Percentiles rank a stretch among this genome's conserved stretches.
These are phyloP conservation scores for Margaritifera margaritifera DNA, from an alignment of 2,888 invertebrate species.

Conservation along the genomic window DNA sequence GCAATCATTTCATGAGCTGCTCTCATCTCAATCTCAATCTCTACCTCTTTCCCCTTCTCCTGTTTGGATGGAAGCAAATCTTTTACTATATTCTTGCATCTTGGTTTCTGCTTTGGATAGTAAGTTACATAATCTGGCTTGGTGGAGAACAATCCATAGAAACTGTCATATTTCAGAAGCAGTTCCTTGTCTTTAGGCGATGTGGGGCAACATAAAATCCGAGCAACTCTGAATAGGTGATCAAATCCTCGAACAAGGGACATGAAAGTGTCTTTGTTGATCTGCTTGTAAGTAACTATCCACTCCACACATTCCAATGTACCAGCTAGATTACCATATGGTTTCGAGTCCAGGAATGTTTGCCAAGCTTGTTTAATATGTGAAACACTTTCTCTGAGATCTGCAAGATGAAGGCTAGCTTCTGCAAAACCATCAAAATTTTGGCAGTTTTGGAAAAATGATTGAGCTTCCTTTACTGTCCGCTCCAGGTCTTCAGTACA, in stretches of 20 bases:
- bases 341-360: constrained; percentile 34
- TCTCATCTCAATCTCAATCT: constrained; percentile 3
- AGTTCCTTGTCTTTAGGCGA: constrained; percentile 26
- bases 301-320: constrained; percentile 46
- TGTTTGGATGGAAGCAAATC: constrained; percentile 4
- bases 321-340: constrained; percentile 41
- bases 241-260: constrained; percentile 36
- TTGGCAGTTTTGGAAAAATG: constrained; percentile 29
- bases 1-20: constrained; percentile 21
- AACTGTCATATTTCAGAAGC: constrained; percentile 29
- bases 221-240: constrained; percentile 32
- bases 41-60: constrained; percentile 7
- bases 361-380: constrained; percentile 35
- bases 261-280: constrained; percentile 12
- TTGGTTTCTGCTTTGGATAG: constrained; percentile 42
- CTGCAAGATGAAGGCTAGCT: constrained; percentile 24
- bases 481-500: constrained; percentile 5
- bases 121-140: constrained; percentile 21
- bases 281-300: constrained; percentile 19
- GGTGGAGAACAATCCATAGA: constrained; percentile 43
- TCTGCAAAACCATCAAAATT: constrained; percentile 31
- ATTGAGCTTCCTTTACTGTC: constrained; percentile 29
- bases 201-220: constrained; percentile 21
- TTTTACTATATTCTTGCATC: constrained; percentile 33
- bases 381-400: constrained; percentile 15